Percentiles rank a stretch among this genome's conserved stretches.
These are phyloP conservation scores for Lordiphosa mommai DNA, from an alignment of 1,140 invertebrate genomes.

Conservation along the genomic window DNA sequence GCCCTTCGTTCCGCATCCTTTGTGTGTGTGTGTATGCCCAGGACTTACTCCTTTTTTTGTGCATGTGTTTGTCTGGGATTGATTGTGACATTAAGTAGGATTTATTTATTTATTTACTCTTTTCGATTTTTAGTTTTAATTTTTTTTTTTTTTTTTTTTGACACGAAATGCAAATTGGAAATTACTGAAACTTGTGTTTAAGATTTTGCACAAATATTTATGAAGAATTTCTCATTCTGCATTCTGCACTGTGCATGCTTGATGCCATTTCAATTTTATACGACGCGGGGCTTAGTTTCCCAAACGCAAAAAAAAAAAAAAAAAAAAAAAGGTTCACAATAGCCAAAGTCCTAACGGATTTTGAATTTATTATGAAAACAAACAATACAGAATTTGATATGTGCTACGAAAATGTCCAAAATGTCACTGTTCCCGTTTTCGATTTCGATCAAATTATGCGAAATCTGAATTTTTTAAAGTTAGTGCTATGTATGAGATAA, in stretches of 20 bases:
- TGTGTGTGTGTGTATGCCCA: not conserved
- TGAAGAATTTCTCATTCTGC: constrained; percentile 31
- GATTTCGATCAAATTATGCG: too few relatives aligned
- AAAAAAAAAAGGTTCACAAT: not conserved
- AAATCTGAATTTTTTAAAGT: too few relatives aligned
- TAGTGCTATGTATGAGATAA: too few relatives aligned
- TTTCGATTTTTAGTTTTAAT: constrained; percentile 26
- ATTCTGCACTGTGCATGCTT: constrained; percentile 3
- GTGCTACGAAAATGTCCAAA: too few relatives aligned
- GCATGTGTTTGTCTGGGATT: constrained; percentile 40
- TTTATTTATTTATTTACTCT: constrained; percentile 79
- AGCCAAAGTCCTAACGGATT: constrained; percentile 33
- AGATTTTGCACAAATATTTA: constrained; percentile 53
- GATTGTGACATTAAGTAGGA: constrained; percentile 79
- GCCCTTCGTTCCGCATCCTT: constrained; percentile 10
- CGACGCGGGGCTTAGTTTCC: constrained; percentile 18
- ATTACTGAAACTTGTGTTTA: constrained; percentile 51
- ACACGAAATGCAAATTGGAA: constrained; percentile 65
- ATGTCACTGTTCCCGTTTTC: too few relatives aligned
- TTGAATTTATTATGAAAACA: constrained; percentile 37
- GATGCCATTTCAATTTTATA: constrained; percentile 27
- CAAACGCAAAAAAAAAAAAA: not conserved
- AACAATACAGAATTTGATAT: constrained; percentile 24
- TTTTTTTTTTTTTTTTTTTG: constrained; percentile 23
- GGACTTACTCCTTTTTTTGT: constrained; percentile 31